phyloP scores from a whole-genome alignment of 2,797 vertebrate species.

The Enteromius anoplus region DNA sequence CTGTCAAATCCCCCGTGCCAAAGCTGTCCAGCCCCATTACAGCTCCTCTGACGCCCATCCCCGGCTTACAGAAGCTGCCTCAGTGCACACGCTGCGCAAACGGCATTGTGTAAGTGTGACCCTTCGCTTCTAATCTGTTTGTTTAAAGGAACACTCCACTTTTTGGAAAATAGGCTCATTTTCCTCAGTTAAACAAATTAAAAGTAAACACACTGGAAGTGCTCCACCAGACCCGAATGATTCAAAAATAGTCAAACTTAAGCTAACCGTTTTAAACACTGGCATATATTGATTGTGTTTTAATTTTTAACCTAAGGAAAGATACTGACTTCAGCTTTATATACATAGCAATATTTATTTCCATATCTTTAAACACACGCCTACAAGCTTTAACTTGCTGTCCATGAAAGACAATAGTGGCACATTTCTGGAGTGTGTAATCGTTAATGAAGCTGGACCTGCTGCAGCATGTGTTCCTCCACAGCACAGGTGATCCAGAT shows the following conservation, averaged over 20 bases:
- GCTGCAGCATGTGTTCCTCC: conserved; percentile 59
- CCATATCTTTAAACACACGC: neutral
- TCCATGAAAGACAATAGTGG: neutral
- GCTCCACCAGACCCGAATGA: no score
- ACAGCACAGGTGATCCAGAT: conserved; percentile 5
- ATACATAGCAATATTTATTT: neutral
- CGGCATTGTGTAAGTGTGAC: conserved; percentile 90
- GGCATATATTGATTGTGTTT: no score
- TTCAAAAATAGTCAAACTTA: no score
- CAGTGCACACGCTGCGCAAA: conserved; percentile 92
- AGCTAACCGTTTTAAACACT: no score
- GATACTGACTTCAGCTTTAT: no score
- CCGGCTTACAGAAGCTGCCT: conserved; percentile 89
- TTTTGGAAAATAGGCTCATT: no score
- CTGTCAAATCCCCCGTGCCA: conserved; percentile 78
- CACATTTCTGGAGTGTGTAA: neutral
- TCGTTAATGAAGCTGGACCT: conserved; percentile 44
- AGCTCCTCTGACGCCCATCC: conserved; percentile 71
- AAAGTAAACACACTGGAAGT: no score
- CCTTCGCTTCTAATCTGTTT: neutral
- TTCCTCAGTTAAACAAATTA: no score
- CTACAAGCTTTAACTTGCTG: neutral
- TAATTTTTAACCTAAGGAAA: no score
- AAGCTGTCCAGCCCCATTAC: conserved; percentile 83
- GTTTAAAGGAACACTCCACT: no score